These are phyloP conservation scores for Mus spicilegus DNA, from an alignment of 2,113 vertebrate species.

Conservation along the genomic window DNA sequence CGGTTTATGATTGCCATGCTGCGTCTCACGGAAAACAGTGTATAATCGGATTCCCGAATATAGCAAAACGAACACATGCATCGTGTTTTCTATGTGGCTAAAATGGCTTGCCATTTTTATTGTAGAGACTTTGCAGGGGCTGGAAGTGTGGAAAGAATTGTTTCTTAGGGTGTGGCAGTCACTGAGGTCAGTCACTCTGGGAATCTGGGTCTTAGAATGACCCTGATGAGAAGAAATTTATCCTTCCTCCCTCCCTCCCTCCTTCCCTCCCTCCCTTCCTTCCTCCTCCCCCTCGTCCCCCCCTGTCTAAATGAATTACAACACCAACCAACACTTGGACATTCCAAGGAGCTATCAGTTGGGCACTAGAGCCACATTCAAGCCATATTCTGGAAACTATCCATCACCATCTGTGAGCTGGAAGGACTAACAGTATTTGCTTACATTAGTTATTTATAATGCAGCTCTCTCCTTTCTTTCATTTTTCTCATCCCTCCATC, in stretches of 20 bases:
- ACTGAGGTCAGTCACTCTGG: background rate
- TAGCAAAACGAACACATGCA: background rate
- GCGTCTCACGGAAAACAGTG: background rate
- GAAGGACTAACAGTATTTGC: background rate
- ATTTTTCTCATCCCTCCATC: background rate
- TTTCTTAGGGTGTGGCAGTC: background rate
- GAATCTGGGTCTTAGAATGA: background rate
- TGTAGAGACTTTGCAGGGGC: background rate
- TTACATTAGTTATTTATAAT: background rate
- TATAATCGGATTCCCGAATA: background rate
- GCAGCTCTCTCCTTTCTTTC: background rate
- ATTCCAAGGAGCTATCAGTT: too few relatives aligned
- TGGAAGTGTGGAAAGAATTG: background rate
- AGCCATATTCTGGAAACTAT: background rate
- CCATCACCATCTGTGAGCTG: background rate
- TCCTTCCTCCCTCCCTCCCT: too few relatives aligned
- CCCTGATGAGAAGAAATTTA: background rate
- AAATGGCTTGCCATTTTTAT: background rate
- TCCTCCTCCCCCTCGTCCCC: accelerated
- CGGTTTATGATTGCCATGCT: background rate
- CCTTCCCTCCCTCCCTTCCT: accelerated
- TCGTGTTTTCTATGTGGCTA: background rate
- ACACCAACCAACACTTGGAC: background rate
- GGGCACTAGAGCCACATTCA: too few relatives aligned
- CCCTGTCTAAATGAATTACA: background rate